These are phyloP conservation scores for Trialeurodes vaporariorum DNA, from an alignment of 1,140 invertebrate genomes.

Conservation along the genomic window DNA sequence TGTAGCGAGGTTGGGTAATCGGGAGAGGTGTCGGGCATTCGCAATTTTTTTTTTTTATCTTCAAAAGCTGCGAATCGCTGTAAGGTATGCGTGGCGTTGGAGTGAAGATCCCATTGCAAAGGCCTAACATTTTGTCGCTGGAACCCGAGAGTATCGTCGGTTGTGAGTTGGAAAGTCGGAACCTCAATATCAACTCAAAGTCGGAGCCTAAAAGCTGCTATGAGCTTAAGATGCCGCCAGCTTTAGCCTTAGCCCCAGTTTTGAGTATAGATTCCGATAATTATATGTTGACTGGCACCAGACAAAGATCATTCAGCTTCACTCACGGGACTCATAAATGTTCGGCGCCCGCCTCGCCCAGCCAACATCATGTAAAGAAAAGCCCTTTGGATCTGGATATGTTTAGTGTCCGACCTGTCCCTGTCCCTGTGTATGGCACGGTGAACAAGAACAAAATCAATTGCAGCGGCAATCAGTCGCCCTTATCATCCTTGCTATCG, in stretches of 20 bases:
- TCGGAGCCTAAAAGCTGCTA: not conserved
- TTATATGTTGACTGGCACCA: slow-evolving; percentile 41
- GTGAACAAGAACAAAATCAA: slow-evolving; percentile 6
- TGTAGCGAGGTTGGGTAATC: no score
- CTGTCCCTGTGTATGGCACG: slow-evolving; percentile 12
- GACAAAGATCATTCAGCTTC: slow-evolving; percentile 25
- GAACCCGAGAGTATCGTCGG: not conserved
- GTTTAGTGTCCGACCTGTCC: slow-evolving; percentile 29
- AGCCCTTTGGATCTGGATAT: slow-evolving; percentile 30
- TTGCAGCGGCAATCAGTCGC: slow-evolving; percentile 1
- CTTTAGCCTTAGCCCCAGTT: not conserved
- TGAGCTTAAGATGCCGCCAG: not conserved
- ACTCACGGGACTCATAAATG: slow-evolving; percentile 15
- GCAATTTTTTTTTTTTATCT: no score
- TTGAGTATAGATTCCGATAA: slow-evolving; percentile 46
- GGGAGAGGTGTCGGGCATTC: no score
- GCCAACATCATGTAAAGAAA: slow-evolving; percentile 10
- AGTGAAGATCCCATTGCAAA: not conserved
- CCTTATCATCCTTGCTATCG: slow-evolving; percentile 13
- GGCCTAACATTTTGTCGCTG: no score
- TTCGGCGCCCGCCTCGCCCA: slow-evolving; percentile 10
- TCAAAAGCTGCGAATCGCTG: no score
- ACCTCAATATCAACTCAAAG: not conserved
- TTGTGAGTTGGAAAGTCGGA: no score
- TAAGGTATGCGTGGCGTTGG: not conserved